Evolutionary conservation across 1,140 invertebrate genomes (phyloP).

Genomic region (Myzus persicae): DNA sequence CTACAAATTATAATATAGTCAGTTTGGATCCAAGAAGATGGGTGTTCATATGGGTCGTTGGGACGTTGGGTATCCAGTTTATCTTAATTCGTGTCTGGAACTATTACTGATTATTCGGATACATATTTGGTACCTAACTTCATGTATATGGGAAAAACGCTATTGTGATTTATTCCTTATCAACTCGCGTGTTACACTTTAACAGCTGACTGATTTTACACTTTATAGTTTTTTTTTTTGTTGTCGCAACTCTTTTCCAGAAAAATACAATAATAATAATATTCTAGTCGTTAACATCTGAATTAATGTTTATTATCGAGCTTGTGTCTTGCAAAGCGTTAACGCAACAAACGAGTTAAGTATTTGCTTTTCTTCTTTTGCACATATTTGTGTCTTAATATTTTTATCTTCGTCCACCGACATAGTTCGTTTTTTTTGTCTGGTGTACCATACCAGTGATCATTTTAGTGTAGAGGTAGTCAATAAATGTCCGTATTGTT

Average conservation of each 20-base stretch:
- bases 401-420: neutral
- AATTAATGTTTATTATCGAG: neutral
- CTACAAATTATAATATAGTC: too few species aligned
- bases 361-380: neutral
- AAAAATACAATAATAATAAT: neutral
- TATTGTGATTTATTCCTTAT: neutral
- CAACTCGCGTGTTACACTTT: neutral
- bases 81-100: too few species aligned
- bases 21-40: too few species aligned
- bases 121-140: conserved; percentile 1
- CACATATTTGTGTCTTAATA: neutral
- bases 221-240: conserved; percentile 8
- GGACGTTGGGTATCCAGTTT: too few species aligned
- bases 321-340: neutral
- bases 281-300: neutral
- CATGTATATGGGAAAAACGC: neutral
- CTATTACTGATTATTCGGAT: too few species aligned
- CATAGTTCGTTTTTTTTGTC: neutral
- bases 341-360: neutral
- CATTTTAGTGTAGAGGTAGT: neutral
- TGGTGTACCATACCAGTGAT: neutral
- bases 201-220: conserved; percentile 31
- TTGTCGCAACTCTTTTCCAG: neutral
- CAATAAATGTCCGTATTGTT: neutral
- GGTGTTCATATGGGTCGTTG: too few species aligned